Conservation (phyloP, 2,888 invertebrate genomes). For the Lycophotia porphyrea region DNA sequence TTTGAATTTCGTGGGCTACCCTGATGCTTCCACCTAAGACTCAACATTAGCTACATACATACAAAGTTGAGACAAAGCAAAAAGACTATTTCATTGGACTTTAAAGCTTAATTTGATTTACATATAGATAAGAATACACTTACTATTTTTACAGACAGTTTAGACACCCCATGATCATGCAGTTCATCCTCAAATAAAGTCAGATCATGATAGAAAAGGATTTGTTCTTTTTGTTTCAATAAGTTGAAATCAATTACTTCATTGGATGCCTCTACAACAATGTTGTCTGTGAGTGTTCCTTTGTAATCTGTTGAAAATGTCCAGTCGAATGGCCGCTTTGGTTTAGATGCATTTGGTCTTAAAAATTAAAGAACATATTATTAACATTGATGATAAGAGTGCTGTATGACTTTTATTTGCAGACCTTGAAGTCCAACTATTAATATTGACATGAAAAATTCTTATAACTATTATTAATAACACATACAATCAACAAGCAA, state of each 20-base stretch:
- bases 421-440: too few species aligned
- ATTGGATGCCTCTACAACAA: conserved; percentile 91
- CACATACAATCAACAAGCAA: too few species aligned
- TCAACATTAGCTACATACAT: neutral
- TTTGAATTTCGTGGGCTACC: too few species aligned
- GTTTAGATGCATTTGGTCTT: conserved; percentile 94
- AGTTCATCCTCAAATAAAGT: conserved; percentile 99
- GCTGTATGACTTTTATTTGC: too few species aligned
- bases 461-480: too few species aligned
- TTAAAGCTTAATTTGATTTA: neutral
- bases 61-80: neutral
- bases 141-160: conserved; percentile 97
- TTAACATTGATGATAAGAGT: too few species aligned
- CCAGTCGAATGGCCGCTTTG: conserved; percentile 98
- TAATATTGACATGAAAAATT: too few species aligned
- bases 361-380: neutral
- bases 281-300: conserved; percentile 93
- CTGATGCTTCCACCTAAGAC: too few species aligned
- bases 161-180: conserved; percentile 98
- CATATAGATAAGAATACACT: conserved; percentile 75
- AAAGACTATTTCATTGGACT: neutral
- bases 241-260: conserved; percentile 96
- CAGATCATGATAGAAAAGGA: conserved; percentile 98
- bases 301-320: conserved; percentile 98
- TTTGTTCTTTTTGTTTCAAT: conserved; percentile 96